Evolutionary conservation across 2,113 vertebrate species (phyloP).

Genomic region (Poeciliopsis retropinna): DNA sequence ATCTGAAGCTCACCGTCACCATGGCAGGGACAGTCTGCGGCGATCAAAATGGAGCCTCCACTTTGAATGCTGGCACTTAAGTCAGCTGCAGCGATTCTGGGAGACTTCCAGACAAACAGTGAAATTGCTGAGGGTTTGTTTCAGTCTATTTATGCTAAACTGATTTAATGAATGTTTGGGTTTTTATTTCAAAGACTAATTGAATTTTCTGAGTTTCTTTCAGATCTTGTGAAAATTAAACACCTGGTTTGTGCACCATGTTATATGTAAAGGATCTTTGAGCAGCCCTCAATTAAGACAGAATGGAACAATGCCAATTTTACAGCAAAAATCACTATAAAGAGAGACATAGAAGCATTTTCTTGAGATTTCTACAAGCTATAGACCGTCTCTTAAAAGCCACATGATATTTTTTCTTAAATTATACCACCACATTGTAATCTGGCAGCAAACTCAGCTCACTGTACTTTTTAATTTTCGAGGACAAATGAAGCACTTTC

Average conservation of each 20-base stretch:
- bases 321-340: background rate
- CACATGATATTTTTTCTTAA: no score
- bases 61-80: constrained; percentile 54
- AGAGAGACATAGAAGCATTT: background rate
- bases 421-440: no score
- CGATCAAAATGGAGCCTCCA: constrained; percentile 56
- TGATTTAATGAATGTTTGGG: constrained; percentile 11
- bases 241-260: background rate
- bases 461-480: background rate
- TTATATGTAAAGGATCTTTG: background rate
- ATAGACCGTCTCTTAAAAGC: no score
- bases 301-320: background rate
- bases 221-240: background rate
- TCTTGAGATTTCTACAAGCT: no score
- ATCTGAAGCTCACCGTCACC: constrained; percentile 45
- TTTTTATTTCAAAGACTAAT: background rate
- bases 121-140: constrained; percentile 19
- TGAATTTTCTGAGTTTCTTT: background rate
- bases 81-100: constrained; percentile 40
- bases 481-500: background rate
- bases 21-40: constrained; percentile 29
- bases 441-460: background rate
- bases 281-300: background rate
- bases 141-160: constrained; percentile 8
- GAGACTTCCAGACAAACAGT: constrained; percentile 36